phyloP scores from a whole-genome alignment of 2,797 vertebrate genomes.

The Setipinna tenuifilis region DNA sequence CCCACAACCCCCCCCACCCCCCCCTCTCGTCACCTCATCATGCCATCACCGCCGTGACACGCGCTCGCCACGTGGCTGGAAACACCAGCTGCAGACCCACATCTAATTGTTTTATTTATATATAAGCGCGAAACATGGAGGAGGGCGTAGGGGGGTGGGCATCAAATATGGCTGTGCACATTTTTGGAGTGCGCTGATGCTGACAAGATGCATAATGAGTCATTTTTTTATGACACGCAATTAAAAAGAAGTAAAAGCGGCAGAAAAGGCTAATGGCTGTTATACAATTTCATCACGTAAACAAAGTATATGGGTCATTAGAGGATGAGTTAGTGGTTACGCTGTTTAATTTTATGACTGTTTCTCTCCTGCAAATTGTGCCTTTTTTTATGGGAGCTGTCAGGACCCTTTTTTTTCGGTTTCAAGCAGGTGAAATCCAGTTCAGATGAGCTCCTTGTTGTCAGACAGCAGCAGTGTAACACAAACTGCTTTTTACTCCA shows the following conservation, averaged over 20 bases:
- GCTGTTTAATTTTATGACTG: conserved; percentile 19
- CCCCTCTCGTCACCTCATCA: not conserved
- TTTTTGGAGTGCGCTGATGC: conserved; percentile 28
- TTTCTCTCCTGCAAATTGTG: conserved; percentile 7
- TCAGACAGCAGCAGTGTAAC: not conserved
- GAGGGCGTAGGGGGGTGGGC: not conserved
- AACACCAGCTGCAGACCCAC: not conserved
- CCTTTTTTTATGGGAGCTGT: conserved; percentile 21
- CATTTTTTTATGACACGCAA: conserved; percentile 32
- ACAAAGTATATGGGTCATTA: conserved; percentile 43
- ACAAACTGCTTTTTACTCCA: not conserved
- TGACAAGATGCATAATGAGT: conserved; percentile 41
- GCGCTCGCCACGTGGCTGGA: not conserved
- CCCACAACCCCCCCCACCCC: not conserved
- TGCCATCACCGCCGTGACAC: not conserved
- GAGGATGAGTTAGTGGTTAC: conserved; percentile 7
- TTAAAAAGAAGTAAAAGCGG: conserved; percentile 39
- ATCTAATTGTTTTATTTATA: conserved; percentile 35
- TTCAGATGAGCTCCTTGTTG: not conserved
- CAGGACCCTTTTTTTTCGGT: not conserved
- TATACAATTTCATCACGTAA: conserved; percentile 44
- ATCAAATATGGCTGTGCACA: conserved; percentile 29
- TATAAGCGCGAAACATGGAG: too few relatives aligned
- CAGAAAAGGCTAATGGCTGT: conserved; percentile 30
- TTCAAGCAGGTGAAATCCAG: not conserved